Conservation (phyloP, 2,888 invertebrate species). For the Cyrtodaria siliqua region DNA sequence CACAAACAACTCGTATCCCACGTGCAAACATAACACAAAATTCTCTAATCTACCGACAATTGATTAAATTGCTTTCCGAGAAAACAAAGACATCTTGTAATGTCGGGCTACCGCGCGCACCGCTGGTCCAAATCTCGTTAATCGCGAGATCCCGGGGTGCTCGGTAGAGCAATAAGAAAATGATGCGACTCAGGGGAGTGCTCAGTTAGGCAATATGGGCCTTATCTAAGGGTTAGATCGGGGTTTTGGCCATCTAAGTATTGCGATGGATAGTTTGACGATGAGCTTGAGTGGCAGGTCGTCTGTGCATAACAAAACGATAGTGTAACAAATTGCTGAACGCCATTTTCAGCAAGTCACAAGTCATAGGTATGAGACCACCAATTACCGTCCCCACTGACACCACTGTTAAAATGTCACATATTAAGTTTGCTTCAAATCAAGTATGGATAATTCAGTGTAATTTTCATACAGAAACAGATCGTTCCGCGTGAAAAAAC, state of each 20-base stretch:
- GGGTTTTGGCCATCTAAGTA: background rate
- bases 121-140: constrained; percentile 50
- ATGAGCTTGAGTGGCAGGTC: constrained; percentile 28
- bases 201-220: constrained; percentile 15
- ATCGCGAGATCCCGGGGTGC: constrained; percentile 40
- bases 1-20: constrained; percentile 13
- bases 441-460: no score
- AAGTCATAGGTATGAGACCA: no score
- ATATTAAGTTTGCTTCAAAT: no score
- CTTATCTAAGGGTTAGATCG: constrained; percentile 35
- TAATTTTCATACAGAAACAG: no score
- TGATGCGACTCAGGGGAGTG: constrained; percentile 46
- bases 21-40: constrained; percentile 17
- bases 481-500: no score
- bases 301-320: constrained; percentile 44
- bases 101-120: constrained; percentile 19
- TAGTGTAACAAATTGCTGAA: constrained; percentile 24
- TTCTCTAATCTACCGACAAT: constrained; percentile 33
- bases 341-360: background rate
- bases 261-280: background rate
- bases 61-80: constrained; percentile 10
- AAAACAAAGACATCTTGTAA: constrained; percentile 53
- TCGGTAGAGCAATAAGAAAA: constrained; percentile 27
- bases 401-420: no score
- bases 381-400: no score